Conservation (phyloP, 1,140 invertebrate genomes). For the Anoplolepis gracilipes region DNA sequence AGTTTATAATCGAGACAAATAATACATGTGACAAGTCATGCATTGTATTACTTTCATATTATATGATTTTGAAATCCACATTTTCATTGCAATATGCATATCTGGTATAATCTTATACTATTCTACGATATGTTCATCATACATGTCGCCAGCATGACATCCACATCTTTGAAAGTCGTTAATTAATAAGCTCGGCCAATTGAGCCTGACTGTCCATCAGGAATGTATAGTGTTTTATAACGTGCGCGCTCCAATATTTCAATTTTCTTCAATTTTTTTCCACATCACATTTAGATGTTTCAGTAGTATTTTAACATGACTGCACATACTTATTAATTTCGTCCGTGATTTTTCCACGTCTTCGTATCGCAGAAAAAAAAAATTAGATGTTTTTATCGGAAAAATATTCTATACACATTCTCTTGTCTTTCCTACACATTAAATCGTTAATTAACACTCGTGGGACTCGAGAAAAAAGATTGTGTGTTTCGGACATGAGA, state of each 20-base stretch:
- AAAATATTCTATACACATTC: neutral
- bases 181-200: constrained; percentile 28
- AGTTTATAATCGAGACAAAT: neutral
- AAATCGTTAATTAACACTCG: no score
- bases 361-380: no score
- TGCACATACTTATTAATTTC: constrained; percentile 37
- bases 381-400: no score
- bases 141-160: constrained; percentile 4
- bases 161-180: constrained; percentile 36
- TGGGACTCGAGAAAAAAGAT: no score
- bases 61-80: neutral
- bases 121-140: neutral
- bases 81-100: neutral
- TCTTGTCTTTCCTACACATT: no score
- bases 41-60: neutral
- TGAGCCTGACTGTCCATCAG: neutral
- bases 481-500: no score
- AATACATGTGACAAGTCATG: neutral
- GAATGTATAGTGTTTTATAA: neutral
- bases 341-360: neutral
- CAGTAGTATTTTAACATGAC: constrained; percentile 51
- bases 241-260: constrained; percentile 1
- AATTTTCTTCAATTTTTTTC: neutral
- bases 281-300: constrained; percentile 37
- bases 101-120: neutral